Evolutionary conservation across 2,113 vertebrate genomes (phyloP).

Genomic region (Fregetta grallaria): DNA sequence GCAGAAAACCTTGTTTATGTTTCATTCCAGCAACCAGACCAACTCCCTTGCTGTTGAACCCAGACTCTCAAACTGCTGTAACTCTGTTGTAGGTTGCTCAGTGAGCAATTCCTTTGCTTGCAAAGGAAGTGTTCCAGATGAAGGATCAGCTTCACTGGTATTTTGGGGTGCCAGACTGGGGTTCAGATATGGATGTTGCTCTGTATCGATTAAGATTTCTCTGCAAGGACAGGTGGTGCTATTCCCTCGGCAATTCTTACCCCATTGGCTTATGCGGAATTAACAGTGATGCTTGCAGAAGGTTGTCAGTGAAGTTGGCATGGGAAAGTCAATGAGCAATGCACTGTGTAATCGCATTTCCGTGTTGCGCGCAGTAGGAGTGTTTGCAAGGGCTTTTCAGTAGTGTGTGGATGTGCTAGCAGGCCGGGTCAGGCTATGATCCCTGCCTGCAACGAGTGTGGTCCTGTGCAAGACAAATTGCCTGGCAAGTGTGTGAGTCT

Average conservation of each 20-base stretch:
- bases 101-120: background rate
- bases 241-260: background rate
- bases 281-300: background rate
- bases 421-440: background rate
- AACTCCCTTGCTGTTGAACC: background rate
- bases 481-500: background rate
- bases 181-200: rapidly evolving
- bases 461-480: background rate
- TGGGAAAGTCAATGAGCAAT: background rate
- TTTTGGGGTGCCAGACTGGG: background rate
- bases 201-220: background rate
- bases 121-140: background rate
- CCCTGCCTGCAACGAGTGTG: background rate
- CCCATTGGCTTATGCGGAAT: background rate
- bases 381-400: background rate
- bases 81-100: background rate
- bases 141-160: background rate
- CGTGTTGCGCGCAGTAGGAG: rapidly evolving
- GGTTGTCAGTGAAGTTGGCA: background rate
- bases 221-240: background rate
- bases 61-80: rapidly evolving
- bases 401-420: background rate
- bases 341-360: rapidly evolving
- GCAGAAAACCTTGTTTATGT: background rate
- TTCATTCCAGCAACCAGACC: background rate